Base-by-base conservation (phyloP, 1,140 invertebrate genomes). In the Agrilus planipennis region DNA sequence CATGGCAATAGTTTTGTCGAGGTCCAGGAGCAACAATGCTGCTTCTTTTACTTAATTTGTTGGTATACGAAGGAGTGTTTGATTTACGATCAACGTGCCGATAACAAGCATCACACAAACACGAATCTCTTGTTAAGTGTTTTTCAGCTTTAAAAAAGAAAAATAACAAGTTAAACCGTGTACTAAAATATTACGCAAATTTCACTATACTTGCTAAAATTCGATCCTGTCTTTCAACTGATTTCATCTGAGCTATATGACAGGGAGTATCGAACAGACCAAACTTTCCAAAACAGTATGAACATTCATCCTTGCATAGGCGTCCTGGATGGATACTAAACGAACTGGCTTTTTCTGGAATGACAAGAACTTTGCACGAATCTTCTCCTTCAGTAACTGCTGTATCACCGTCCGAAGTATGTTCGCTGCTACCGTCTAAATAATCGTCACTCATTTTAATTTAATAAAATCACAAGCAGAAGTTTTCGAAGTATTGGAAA, bases 281-380 rank as follows among this genome's bases (percentile, higher is more conserved):
- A 48, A 89, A 88, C 60, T 86, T 87, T 6, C 82, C 82, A 47
- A 81, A 81, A 53, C 84, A 89, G 53, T 86, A 87, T 48, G 77
- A 82, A 56, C 84, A 89, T 46, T 85, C 79, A 57, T 87, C 83
- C 48, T 77, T 75, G 56, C 84, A 89, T 2, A 83, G 55, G 9
- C 83, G 60, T 2, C 73, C 82, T 0, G 83, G 83, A 65, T 87
- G 84, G 48, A 88, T 85, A 42, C 80, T 82, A 58, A 86, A 88
- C 0, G 82, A 85, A 2, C 82, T 84, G 11, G 81, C 82, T 63
- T 87, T 87, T 60, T 88, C 84, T 11, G 84, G 84, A 47, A 89
- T 86, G 9, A 87, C 77, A 41, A 87, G 71, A 38, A 71, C 68
- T 54, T 76, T 76, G 7, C 42, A 65, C 19, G 69, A 64, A 4